phyloP scores from a whole-genome alignment of 2,797 vertebrate genomes.

The Limosa lapponica region DNA sequence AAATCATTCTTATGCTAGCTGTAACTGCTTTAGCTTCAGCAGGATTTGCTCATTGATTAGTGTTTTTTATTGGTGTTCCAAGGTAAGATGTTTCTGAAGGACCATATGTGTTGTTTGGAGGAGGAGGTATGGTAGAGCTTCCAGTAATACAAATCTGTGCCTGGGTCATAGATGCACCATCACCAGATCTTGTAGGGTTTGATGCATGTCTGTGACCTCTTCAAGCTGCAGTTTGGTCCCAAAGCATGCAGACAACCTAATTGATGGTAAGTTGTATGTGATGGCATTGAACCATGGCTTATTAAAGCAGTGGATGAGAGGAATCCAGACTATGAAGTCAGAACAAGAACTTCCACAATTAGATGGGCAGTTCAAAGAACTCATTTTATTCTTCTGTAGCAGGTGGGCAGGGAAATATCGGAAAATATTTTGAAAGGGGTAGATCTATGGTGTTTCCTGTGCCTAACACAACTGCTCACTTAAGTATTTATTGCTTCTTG shows the following conservation, averaged over 20 bases:
- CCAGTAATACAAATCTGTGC: neutral
- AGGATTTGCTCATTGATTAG: neutral
- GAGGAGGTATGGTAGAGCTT: neutral
- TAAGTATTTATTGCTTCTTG: neutral
- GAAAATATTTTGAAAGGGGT: neutral
- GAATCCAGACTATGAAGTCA: neutral
- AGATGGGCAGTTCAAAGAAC: neutral
- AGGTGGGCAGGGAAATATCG: neutral
- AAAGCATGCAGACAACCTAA: neutral
- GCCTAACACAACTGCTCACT: neutral
- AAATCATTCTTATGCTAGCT: neutral
- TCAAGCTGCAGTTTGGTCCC: neutral
- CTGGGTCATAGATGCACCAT: neutral
- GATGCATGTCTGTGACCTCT: fast-evolving
- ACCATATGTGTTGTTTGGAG: neutral
- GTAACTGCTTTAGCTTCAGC: neutral
- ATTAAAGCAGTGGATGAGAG: neutral
- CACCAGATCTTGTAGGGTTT: fast-evolving
- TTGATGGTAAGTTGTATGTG: neutral
- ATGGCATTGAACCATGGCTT: neutral
- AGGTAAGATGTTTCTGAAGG: neutral
- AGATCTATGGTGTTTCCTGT: neutral
- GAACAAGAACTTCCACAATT: neutral
- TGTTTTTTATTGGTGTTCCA: neutral
- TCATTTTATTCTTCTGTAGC: neutral